phyloP scores from a whole-genome alignment of 23 tunicate species.

The Phallusia fumigata region DNA sequence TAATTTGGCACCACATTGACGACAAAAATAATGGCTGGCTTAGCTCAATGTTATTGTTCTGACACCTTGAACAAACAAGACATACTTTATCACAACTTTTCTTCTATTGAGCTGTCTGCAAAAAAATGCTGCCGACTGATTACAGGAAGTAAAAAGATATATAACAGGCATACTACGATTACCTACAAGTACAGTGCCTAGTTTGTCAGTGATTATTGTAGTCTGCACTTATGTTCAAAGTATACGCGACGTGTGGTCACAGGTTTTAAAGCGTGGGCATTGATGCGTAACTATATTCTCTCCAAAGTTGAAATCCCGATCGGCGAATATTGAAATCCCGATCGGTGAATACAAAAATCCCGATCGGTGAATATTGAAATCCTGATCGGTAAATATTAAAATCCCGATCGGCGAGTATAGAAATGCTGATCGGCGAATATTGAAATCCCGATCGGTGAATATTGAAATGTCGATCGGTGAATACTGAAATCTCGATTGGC shows the following conservation, averaged over 20 bases:
- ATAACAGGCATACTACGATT: neutral
- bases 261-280: neutral
- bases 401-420: too few species aligned
- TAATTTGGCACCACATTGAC: slow-evolving; percentile 1
- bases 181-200: neutral
- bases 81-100: too few species aligned
- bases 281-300: neutral
- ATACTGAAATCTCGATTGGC: too few species aligned
- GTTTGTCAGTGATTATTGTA: neutral
- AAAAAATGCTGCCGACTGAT: neutral
- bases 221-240: neutral
- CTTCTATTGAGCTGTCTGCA: neutral
- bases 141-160: neutral
- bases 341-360: too few species aligned
- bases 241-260: neutral
- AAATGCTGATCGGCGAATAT: too few species aligned
- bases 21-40: slow-evolving; percentile 1
- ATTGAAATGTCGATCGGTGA: too few species aligned
- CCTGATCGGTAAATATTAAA: too few species aligned
- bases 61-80: neutral
- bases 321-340: too few species aligned
- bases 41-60: neutral
- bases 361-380: too few species aligned
- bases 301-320: too few species aligned
- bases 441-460: too few species aligned